Base-by-base conservation (phyloP, 2,888 invertebrate genomes). In the Frankliniella fusca region DNA sequence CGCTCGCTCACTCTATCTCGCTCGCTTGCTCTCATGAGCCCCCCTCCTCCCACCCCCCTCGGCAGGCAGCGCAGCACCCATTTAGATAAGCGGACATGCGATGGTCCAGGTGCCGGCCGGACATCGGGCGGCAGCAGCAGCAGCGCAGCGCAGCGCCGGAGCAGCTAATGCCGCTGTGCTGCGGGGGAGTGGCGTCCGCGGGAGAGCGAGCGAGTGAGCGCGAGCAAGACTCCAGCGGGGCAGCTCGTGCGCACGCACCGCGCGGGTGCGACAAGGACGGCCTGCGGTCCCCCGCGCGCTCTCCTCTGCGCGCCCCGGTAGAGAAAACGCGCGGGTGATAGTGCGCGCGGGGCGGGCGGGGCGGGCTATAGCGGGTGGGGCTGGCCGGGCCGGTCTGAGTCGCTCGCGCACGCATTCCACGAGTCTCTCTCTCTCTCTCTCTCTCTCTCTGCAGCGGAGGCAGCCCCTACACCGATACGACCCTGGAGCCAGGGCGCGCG, bases 1-100 rank as follows among this genome's bases (percentile, higher is more conserved):
- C 38, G 5, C 38, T 38, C 38, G 2, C 38, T 38, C 38, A 5
- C 38, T 38, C 38, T 2, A n/a, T n/a, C 38, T 38, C 38, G 38
- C 38, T 38, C 38, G 38, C 38, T 38, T 5, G 38, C 38, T 38
- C 38, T 38, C 38, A 38, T 61, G 61, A 8, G 61, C 20, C 61
- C 15, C 15, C 7, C 54, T 54, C 20, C 15, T 54, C 54, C 15
- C 54, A 8, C 20, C 54, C 54, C 12, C 54, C 54, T 2, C 38
- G 38, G 38, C 38, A 38, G 38, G 38, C 38, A 38, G 38, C 38
- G 38, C 38, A 38, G 38, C 38, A 38, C 38, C 38, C 61, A 61
- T 61, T 61, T 61, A 61, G 61, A 61, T 61, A 61, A 61, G 61
- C 61, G 61, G 61, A 61, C 61, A 61, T 18, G 61, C 61, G 61